Conservation (phyloP, 2,888 invertebrate species). For the Notocelia uddmanniana region DNA sequence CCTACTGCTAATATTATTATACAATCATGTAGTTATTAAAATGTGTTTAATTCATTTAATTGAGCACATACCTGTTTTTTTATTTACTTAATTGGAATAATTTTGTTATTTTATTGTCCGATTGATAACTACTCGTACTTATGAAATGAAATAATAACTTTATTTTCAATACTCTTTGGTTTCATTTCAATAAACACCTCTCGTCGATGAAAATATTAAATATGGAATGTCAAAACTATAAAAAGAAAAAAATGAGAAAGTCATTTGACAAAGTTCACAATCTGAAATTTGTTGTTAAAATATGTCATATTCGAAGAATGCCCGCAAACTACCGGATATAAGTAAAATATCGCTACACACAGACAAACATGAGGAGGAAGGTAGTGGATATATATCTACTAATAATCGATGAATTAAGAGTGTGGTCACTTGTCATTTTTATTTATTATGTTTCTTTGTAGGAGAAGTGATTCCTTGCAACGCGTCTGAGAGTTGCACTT, state of each 20-base stretch:
- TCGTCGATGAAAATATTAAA: constrained; percentile 58
- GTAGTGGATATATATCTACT: constrained; percentile 56
- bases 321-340: constrained; percentile 75
- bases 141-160: constrained; percentile 73
- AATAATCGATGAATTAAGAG: constrained; percentile 15
- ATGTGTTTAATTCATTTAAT: constrained; percentile 32
- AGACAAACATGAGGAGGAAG: constrained; percentile 67
- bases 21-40: constrained; percentile 24
- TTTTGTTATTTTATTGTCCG: constrained; percentile 73
- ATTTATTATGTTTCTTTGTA: constrained; percentile 57
- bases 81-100: constrained; percentile 50
- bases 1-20: not conserved
- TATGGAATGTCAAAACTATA: constrained; percentile 67
- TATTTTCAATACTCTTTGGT: constrained; percentile 70
- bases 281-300: constrained; percentile 83
- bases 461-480: constrained; percentile 67
- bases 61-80: constrained; percentile 32
- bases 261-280: constrained; percentile 78
- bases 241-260: constrained; percentile 79
- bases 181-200: constrained; percentile 48
- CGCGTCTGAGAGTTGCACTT: constrained; percentile 69
- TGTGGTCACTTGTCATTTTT: constrained; percentile 23
- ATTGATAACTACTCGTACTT: constrained; percentile 71
- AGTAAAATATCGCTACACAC: constrained; percentile 65
- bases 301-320: constrained; percentile 82